Percentiles rank a stretch among this genome's conserved stretches.
These are phyloP conservation scores for Nomada ruficornis DNA, from an alignment of 2,888 invertebrate species.

Conservation along the genomic window DNA sequence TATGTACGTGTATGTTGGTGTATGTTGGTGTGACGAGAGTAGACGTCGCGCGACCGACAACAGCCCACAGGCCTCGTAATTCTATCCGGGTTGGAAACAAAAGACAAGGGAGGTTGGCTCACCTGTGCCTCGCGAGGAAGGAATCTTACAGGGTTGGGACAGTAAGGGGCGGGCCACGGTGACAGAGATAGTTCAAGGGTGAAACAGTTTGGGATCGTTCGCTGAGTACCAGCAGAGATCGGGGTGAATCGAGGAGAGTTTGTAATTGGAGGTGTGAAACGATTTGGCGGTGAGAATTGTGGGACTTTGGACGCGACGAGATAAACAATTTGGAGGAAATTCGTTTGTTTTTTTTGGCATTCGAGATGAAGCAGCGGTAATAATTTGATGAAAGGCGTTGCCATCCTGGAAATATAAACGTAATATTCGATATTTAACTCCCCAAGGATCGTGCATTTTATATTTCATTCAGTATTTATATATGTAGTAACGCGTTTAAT, in stretches of 20 bases:
- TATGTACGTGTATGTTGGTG: neutral
- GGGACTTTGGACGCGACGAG: too few relatives aligned
- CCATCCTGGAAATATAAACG: too few relatives aligned
- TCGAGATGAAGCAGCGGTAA: too few relatives aligned
- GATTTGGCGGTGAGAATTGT: too few relatives aligned
- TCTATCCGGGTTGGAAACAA: constrained; percentile 48
- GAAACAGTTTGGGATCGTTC: constrained; percentile 37
- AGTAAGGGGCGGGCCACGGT: neutral
- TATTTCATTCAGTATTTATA: too few relatives aligned
- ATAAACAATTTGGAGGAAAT: too few relatives aligned
- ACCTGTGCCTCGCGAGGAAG: constrained; percentile 24
- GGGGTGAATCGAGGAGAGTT: neutral
- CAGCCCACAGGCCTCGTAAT: constrained; percentile 52
- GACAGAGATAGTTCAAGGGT: neutral
- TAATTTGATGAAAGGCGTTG: too few relatives aligned
- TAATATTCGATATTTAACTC: too few relatives aligned
- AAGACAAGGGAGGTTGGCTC: constrained; percentile 27
- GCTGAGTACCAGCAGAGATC: neutral
- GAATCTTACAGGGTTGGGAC: neutral
- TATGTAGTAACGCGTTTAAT: too few relatives aligned
- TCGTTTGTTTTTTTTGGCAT: too few relatives aligned
- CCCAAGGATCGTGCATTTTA: too few relatives aligned
- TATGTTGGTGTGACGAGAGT: neutral
- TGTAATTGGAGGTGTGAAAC: neutral
- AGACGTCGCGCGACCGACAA: constrained; percentile 30